These are phyloP conservation scores for Nebria salina DNA, from an alignment of 2,888 invertebrate species.

Conservation along the genomic window DNA sequence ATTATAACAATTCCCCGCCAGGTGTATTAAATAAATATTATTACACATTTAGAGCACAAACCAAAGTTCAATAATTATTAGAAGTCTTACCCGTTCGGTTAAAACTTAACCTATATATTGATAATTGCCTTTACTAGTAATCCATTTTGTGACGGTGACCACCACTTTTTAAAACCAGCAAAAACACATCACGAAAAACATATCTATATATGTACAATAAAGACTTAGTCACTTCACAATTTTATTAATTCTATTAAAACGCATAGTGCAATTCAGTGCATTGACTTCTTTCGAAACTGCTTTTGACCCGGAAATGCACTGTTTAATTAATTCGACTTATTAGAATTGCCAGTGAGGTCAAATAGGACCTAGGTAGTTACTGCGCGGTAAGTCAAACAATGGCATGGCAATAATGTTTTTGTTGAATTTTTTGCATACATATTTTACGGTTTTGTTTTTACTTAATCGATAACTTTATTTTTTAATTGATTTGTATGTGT, in stretches of 20 bases:
- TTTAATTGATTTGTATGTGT: neutral
- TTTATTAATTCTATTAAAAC: slow-evolving; percentile 3
- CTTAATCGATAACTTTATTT: neutral
- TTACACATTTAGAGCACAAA: neutral
- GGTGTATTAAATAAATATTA: no score
- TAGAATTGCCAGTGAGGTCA: neutral
- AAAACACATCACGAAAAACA: slow-evolving; percentile 3
- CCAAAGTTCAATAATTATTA: neutral
- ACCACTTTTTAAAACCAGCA: slow-evolving; percentile 5
- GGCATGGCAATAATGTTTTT: neutral
- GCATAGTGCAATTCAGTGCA: neutral
- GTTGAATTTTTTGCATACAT: neutral
- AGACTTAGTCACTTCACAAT: neutral
- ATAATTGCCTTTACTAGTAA: slow-evolving; percentile 25
- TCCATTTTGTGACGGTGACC: slow-evolving; percentile 12
- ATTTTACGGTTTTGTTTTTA: neutral
- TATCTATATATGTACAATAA: neutral
- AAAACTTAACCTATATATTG: slow-evolving; percentile 24
- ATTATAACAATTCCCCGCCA: no score
- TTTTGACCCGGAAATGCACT: slow-evolving; percentile 18
- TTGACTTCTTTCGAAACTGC: neutral
- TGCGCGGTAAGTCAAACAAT: neutral
- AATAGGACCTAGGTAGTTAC: neutral
- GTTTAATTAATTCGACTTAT: neutral
- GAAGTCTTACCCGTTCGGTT: slow-evolving; percentile 18